phyloP scores from a whole-genome alignment of 1,140 invertebrate species.

The Sinonovacula constricta region DNA sequence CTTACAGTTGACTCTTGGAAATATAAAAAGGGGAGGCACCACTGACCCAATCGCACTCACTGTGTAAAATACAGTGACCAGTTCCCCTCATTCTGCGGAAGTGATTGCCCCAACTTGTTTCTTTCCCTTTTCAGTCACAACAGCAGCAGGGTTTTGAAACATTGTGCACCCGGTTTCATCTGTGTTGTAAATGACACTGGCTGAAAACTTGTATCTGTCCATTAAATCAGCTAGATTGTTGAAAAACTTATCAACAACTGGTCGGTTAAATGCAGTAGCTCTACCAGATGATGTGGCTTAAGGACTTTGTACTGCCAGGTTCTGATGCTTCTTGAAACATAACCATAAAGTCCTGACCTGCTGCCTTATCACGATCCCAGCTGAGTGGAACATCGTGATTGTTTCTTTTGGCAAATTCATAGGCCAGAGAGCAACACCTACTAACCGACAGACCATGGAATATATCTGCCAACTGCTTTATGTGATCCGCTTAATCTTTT shows the following conservation, averaged over 20 bases:
- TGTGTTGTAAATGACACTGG: no score
- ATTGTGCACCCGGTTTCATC: slow-evolving; percentile 80
- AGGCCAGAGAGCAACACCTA: slow-evolving; percentile 10
- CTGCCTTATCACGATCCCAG: slow-evolving; percentile 7
- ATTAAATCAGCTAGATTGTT: slow-evolving; percentile 62
- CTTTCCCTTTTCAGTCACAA: slow-evolving; percentile 74
- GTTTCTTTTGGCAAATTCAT: slow-evolving; percentile 10
- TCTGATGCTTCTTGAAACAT: slow-evolving; percentile 5
- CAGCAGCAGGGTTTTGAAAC: slow-evolving; percentile 76
- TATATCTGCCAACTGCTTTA: no score
- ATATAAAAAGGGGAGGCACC: no score
- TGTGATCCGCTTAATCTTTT: slow-evolving; percentile 16
- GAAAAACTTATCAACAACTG: no score
- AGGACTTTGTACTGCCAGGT: slow-evolving; percentile 8
- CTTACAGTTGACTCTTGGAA: no score
- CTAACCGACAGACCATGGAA: slow-evolving; percentile 31
- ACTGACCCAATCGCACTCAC: slow-evolving; percentile 60
- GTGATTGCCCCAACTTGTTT: slow-evolving; percentile 79
- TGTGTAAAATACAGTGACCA: slow-evolving; percentile 64
- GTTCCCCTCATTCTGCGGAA: slow-evolving; percentile 75
- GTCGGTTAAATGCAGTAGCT: slow-evolving; percentile 35
- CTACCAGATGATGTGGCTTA: slow-evolving; percentile 45
- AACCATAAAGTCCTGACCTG: no score
- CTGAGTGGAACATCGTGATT: neutral
- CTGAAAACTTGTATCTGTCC: slow-evolving; percentile 69